phyloP scores from a whole-genome alignment of 2,113 vertebrate genomes.

The Eolophus roseicapilla region DNA sequence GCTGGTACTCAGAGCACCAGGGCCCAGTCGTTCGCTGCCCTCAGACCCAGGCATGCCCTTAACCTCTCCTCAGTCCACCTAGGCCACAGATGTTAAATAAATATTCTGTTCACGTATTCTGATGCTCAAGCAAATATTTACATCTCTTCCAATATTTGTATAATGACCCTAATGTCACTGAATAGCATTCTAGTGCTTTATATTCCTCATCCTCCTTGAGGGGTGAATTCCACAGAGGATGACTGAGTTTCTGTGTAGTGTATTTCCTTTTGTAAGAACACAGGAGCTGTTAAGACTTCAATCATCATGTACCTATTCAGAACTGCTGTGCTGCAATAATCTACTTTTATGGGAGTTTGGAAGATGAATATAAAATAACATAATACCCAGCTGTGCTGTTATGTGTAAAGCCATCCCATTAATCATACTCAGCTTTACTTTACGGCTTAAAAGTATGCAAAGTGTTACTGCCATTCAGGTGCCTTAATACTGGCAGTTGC shows the following conservation, averaged over 20 bases:
- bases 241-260: not conserved
- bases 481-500: not conserved
- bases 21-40: not conserved
- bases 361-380: slow-evolving; percentile 61
- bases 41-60: too few relatives aligned
- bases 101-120: not conserved
- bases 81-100: not conserved
- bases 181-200: not conserved
- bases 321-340: slow-evolving; percentile 38
- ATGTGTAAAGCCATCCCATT: slow-evolving; percentile 39
- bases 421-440: slow-evolving; percentile 55
- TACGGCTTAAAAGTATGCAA: slow-evolving; percentile 27
- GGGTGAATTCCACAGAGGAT: not conserved
- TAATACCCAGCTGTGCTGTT: slow-evolving; percentile 52
- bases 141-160: not conserved
- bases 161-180: not conserved
- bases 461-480: slow-evolving; percentile 21
- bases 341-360: slow-evolving; percentile 58
- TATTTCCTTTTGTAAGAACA: not conserved
- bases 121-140: not conserved
- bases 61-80: not conserved
- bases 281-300: not conserved
- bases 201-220: not conserved
- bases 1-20: not conserved
- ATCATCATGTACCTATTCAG: not conserved